Evolutionary conservation across 2,113 vertebrate genomes (phyloP).

Genomic region (Xenopus borealis): DNA sequence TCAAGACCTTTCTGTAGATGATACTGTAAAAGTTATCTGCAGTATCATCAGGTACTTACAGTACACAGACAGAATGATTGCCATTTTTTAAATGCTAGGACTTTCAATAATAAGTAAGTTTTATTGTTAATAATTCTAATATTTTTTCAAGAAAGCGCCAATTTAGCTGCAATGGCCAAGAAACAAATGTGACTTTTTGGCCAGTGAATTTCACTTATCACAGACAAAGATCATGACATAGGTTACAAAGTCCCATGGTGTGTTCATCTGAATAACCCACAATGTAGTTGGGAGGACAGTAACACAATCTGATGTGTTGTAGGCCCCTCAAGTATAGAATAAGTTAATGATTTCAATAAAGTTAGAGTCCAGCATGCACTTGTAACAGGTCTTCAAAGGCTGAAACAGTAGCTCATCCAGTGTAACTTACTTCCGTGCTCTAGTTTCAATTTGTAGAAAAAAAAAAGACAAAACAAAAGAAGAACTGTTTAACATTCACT

Average conservation of each 20-base stretch:
- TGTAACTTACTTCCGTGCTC: conserved; percentile 99
- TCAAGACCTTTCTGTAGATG: no score
- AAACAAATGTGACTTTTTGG: conserved; percentile 56
- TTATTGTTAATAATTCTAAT: no score
- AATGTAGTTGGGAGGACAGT: conserved; percentile 17
- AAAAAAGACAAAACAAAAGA: conserved; percentile 84
- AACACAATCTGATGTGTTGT: conserved; percentile 11
- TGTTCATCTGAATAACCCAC: conserved; percentile 73
- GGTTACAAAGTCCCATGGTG: conserved; percentile 69
- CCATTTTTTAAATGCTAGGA: no score
- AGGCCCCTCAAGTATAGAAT: conserved; percentile 20
- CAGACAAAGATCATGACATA: conserved; percentile 85
- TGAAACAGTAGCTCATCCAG: conserved; percentile 73
- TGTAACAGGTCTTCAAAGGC: conserved; percentile 73
- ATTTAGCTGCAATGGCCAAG: conserved; percentile 65
- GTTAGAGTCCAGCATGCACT: conserved; percentile 90
- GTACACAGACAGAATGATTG: no score
- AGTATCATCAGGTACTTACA: no score
- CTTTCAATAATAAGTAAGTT: no score
- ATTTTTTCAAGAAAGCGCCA: neutral
- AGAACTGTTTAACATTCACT: conserved; percentile 74
- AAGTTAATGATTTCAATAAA: conserved; percentile 71
- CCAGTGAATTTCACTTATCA: conserved; percentile 96
- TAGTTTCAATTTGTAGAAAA: conserved; percentile 97
- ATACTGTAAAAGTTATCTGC: no score